A percentile compares a stretch with the other conserved stretches of the same genome.
These are phyloP conservation scores for Corythoichthys intestinalis DNA, from an alignment of 2,113 vertebrate genomes.

Conservation along the genomic window DNA sequence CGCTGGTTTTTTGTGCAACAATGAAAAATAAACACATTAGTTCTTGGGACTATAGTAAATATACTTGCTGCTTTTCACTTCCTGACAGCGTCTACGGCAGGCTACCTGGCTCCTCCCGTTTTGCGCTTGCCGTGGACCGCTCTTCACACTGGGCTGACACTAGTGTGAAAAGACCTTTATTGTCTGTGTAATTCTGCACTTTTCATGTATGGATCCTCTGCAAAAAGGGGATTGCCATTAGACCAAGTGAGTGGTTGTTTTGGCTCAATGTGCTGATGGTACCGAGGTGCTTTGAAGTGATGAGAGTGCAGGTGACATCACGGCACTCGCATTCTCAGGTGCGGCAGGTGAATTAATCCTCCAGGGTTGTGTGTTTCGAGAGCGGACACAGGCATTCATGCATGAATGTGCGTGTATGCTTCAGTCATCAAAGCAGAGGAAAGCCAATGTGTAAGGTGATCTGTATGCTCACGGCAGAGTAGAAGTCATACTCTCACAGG, in stretches of 20 bases:
- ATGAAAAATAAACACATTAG: too few relatives aligned
- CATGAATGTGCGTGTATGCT: constrained; percentile 23
- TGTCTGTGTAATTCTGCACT: constrained; percentile 46
- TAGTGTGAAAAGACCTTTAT: constrained; percentile 7
- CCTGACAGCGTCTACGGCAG: too few relatives aligned
- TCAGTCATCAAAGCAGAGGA: constrained; percentile 59
- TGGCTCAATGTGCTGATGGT: constrained; percentile 47
- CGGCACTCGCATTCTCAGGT: constrained; percentile 64
- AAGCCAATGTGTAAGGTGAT: constrained; percentile 64
- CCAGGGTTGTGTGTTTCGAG: constrained; percentile 30
- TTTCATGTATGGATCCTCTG: constrained; percentile 40
- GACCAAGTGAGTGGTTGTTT: constrained; percentile 40
- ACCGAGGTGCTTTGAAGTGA: constrained; percentile 59
- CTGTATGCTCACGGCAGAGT: constrained; percentile 57
- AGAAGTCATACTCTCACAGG: constrained; percentile 59
- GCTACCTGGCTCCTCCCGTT: too few relatives aligned
- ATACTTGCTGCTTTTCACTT: too few relatives aligned
- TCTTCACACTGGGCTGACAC: too few relatives aligned
- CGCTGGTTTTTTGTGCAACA: too few relatives aligned
- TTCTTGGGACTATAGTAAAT: too few relatives aligned
- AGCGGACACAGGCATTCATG: constrained; percentile 19
- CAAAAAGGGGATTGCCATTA: constrained; percentile 44
- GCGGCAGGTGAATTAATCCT: constrained; percentile 61
- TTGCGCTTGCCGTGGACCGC: too few relatives aligned
- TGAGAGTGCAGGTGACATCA: constrained; percentile 66